phyloP scores from a whole-genome alignment of 1,140 invertebrate species.

The Orius insidiosus region DNA sequence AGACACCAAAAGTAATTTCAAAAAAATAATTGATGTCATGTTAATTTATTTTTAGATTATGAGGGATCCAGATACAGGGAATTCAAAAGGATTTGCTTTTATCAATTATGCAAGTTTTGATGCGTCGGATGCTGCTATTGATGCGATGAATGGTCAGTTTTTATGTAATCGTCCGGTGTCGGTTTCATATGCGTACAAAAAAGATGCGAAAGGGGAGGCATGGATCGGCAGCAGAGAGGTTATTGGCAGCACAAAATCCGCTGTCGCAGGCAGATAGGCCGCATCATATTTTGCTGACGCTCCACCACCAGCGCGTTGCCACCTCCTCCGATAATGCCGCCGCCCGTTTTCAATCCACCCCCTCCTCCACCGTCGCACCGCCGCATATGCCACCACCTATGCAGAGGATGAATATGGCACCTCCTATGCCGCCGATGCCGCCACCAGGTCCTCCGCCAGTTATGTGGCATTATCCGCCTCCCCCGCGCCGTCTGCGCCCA shows the following conservation, averaged over 20 bases:
- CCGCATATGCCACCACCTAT: no score
- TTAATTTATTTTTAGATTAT: no score
- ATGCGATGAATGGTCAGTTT: slow-evolving; percentile 99
- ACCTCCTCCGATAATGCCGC: slow-evolving; percentile 27
- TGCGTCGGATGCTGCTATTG: slow-evolving; percentile 93
- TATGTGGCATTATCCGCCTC: slow-evolving; percentile 14
- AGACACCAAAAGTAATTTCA: no score
- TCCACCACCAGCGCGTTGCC: slow-evolving; percentile 50
- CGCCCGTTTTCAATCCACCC: slow-evolving; percentile 36
- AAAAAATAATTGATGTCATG: no score
- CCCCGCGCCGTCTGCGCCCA: slow-evolving; percentile 16
- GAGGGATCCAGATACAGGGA: no score
- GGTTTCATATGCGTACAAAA: slow-evolving; percentile 99
- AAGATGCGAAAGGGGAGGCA: slow-evolving; percentile 98
- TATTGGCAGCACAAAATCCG: slow-evolving; percentile 95
- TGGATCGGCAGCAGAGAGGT: slow-evolving; percentile 91
- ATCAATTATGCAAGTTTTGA: slow-evolving; percentile 99
- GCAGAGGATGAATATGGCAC: no score
- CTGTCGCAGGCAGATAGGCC: slow-evolving; percentile 85
- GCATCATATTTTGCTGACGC: slow-evolving; percentile 96
- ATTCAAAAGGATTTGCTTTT: slow-evolving; percentile 99
- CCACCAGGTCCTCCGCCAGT: slow-evolving; percentile 30
- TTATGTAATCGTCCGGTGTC: no score
- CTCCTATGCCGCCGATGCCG: slow-evolving; percentile 23
- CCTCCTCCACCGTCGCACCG: slow-evolving; percentile 45